These are phyloP conservation scores for Dynastes tityus DNA, from an alignment of 2,888 invertebrate genomes.

Conservation along the genomic window DNA sequence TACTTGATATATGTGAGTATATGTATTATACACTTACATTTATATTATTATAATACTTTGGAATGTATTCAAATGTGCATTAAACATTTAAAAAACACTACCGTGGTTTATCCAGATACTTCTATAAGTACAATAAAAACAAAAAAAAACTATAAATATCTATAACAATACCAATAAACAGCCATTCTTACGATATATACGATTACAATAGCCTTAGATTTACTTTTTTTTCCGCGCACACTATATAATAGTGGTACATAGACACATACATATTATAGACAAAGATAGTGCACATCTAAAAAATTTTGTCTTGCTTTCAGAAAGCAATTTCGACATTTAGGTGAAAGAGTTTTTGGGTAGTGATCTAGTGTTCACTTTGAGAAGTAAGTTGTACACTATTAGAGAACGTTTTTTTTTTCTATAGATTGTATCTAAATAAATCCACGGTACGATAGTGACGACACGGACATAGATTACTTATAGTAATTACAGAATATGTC, in stretches of 20 bases:
- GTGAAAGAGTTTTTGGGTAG: slow-evolving; percentile 43
- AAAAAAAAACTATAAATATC: background rate
- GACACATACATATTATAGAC: slow-evolving; percentile 15
- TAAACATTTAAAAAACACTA: slow-evolving; percentile 34
- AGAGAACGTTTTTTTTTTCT: background rate
- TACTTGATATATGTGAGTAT: slow-evolving; percentile 9
- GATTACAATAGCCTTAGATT: slow-evolving; percentile 24
- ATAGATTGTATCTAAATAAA: slow-evolving; percentile 29
- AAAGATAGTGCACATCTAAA: slow-evolving; percentile 31
- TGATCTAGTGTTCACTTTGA: slow-evolving; percentile 26
- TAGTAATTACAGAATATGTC: slow-evolving; percentile 14
- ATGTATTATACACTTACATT: slow-evolving; percentile 21
- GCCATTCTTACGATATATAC: background rate
- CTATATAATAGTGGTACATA: slow-evolving; percentile 5
- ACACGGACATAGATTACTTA: slow-evolving; percentile 19
- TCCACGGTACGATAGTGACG: slow-evolving; percentile 20
- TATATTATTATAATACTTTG: slow-evolving; percentile 27
- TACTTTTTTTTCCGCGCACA: background rate
- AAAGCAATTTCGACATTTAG: slow-evolving; percentile 27
- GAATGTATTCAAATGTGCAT: slow-evolving; percentile 41
- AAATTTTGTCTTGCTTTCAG: slow-evolving; percentile 12
- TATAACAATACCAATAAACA: too few species aligned
- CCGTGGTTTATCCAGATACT: slow-evolving; percentile 30
- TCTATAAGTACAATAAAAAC: slow-evolving; percentile 1
- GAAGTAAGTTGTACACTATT: slow-evolving; percentile 18